Percentiles rank a stretch among this genome's conserved stretches.
Conservation (phyloP, 2,113 vertebrate species). For the Eudorcas thomsonii region DNA sequence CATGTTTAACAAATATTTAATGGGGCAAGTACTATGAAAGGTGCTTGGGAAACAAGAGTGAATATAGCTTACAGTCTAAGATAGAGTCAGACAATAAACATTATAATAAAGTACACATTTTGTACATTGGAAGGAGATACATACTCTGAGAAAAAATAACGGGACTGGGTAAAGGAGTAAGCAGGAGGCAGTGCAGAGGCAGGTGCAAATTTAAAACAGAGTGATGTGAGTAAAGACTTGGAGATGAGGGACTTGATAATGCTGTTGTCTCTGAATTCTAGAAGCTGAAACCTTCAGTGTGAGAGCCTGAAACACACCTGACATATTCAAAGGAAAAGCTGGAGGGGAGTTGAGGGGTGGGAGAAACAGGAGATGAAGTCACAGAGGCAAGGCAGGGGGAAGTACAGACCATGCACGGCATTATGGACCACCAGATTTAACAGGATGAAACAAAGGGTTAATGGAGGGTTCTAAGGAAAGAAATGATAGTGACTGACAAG, state of each 20-base stretch:
- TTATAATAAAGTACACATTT: neutral
- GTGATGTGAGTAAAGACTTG: neutral
- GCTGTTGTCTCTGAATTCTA: neutral
- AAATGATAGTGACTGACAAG: neutral
- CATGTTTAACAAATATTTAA: conserved; percentile 30
- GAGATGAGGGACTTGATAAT: neutral
- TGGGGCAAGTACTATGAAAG: neutral
- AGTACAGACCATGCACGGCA: neutral
- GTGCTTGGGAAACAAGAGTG: conserved; percentile 16
- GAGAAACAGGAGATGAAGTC: neutral
- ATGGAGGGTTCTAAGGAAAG: neutral
- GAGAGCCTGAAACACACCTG: neutral
- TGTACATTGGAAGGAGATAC: neutral
- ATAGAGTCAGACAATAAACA: neutral
- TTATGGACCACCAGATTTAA: neutral
- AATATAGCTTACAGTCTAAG: neutral
- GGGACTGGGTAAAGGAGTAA: neutral
- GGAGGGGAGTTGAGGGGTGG: neutral
- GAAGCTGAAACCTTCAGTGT: neutral
- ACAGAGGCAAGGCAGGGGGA: neutral
- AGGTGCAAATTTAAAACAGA: neutral
- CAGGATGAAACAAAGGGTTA: neutral
- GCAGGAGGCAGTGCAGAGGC: neutral
- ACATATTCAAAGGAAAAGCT: neutral
- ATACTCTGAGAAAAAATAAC: neutral